Evolutionary conservation across 2,113 vertebrate genomes (phyloP), one percentile per base, ranked within the genome.

Genomic region (Grammomys surdaster): DNA sequence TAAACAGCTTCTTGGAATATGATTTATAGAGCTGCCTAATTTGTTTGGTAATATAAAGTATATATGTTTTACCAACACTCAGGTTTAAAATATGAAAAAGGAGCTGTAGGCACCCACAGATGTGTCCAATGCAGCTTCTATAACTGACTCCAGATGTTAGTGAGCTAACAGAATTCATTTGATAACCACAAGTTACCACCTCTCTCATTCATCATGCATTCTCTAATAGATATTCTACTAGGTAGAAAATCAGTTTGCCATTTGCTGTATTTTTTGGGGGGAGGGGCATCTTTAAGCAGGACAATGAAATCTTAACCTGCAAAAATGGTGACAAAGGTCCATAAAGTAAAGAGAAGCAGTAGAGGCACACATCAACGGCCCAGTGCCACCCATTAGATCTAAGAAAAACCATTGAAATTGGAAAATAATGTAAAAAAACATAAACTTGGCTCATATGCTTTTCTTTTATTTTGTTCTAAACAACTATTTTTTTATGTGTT

Each of bases 391-490:
- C 14, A 75, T 20, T 86, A 77, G 90, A 28, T 33, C 54, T 91
- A 89, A 65, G 51, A 31, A 89, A 81, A 86, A 65, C 0, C 26
- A 93, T 26, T 43, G 7, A 82, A 88, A 97, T 76, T 58, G 4
- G 13, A 90, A 94, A 91, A 93, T 20, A 69, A 77, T 91, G 6
- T 60, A 46, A 93, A 63, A 90, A 5, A 2, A 19, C 90, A 89
- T 19, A 26, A 73, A 88, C 67, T 69, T 86, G 1, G 84, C 16
- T 69, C 72, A 86, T 13, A 51, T 82, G 2, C 3, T 76, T 60
- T 82, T 89, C 54, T 93, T 86, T 84, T 80, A 88, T 88, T 95
- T 40, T 93, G 65, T 73, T 90, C 22, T 36, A 3, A 93, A 77
- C 4, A 80, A 46, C 1, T 54, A 67, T 31, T 67, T 95, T 95